Evolutionary conservation across 1,140 invertebrate species (phyloP), one percentile per base, ranked within the genome.

Genomic region (Drosophila erecta): DNA sequence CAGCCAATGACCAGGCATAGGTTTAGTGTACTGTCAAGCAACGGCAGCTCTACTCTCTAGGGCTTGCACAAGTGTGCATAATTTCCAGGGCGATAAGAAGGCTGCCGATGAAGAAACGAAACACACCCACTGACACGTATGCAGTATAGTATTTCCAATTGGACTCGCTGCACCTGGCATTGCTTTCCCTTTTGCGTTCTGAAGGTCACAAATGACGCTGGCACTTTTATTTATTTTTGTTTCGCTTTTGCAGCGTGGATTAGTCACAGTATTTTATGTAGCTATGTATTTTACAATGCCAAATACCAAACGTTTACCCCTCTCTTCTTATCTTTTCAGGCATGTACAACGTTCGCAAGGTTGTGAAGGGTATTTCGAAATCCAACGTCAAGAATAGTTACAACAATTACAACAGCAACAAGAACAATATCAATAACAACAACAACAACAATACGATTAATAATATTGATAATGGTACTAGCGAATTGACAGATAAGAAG

Each of bases 161-260:
- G 24, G 46, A 43, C 22, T 47, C 43, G 70, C 50, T 57, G 49
- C 71, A 75, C 38, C 33, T 64, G 38, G 33, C 38, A 47, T 58
- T 41, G 83, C 83, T 86, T 87, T 80, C 77, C 64, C 77, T 81
- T 86, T 86, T 65, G 46, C 38, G 12, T 40, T 74, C 69, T 79
- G 83, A 86, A 87, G 83, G 83, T 87, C 78, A 72, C 27, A n/a
- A 38, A 50, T 55, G 15, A 37, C 65, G 55, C 41, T 78, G 78
- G 56, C 53, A 74, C 56, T 85, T 79, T 81, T 77, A 75, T 71
- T 83, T 17, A 17, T 54, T 51, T 62, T n/a, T 57, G 1, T 17
- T 65, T 40, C 6, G 2, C 51, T 54, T 55, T 43, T 33, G 22
- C 35, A 37, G 22, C 35, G 44, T 74, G 70, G 70, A 75, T 72